Base-by-base conservation (phyloP, 2,113 vertebrate species). In the Psittacus erithacus region DNA sequence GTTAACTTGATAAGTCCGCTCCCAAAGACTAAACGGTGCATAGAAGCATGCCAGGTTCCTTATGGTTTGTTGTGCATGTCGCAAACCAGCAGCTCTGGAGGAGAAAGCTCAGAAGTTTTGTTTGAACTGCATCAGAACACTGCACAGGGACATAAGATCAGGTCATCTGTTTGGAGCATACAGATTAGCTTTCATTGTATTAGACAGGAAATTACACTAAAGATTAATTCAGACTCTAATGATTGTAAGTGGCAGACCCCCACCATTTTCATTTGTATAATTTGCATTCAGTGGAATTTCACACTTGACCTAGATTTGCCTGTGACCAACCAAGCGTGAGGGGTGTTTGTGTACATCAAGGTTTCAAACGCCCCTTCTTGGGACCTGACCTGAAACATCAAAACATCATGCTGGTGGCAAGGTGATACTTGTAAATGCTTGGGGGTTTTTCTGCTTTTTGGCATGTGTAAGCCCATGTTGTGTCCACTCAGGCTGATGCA, bases 21-120 rank as follows among this genome's bases (percentile, higher is more conserved):
- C 35, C 65, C 55, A 33, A 47, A 50, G 57, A 35, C 57, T 35
- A 9, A 74, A 19, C 35, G 24, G 79, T 41, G 17, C 1, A 0
- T 33, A 25, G 35, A 73, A 50, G 64, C 6, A 2, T 7, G 3
- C 31, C 1, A 2, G 11, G n/a, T 50, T 83, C 50, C 29, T 59
- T 33, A 8, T 35, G 67, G 15, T 16, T 55, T 2, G 0, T 29
- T 74, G 11, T 35, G 33, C 0, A 1, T 3, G 0, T n/a, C 15
- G 16, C 64, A 73, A 43, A 20, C 10, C 0, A 2, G 10, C 28
- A 27, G 31, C 46, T 52, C 14, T 7, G 9, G 46, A 63, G 57
- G 33, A 5, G 6, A 7, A n/a, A 38, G 31, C 79, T 60, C 53
- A 41, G 44, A 24, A 20, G 22, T 67, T 57, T 39, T 49, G 4